phyloP scores from a whole-genome alignment of 2,113 vertebrate genomes.

The Equus quagga region DNA sequence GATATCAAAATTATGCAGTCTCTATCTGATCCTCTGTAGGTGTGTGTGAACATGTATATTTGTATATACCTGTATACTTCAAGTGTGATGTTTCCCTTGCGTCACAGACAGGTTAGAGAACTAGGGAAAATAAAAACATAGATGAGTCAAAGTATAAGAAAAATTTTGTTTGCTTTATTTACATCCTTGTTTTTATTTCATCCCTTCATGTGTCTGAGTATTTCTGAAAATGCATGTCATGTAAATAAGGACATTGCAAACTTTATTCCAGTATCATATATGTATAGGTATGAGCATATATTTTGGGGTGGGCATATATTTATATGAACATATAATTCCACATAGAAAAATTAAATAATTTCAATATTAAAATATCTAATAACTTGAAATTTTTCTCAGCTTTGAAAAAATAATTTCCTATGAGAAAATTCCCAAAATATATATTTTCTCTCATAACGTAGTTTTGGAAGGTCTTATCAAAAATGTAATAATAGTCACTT shows the following conservation, averaged over 20 bases:
- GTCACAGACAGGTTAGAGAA: neutral
- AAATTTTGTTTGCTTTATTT: neutral
- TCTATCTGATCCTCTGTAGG: neutral
- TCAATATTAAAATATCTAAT: constrained; percentile 14
- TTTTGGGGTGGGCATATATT: neutral
- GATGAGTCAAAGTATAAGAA: neutral
- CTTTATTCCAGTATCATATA: neutral
- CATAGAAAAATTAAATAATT: neutral
- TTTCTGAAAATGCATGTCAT: neutral
- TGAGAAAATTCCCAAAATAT: neutral
- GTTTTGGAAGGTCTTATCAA: neutral
- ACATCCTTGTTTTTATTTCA: neutral
- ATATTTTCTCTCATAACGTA: neutral
- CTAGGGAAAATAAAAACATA: neutral
- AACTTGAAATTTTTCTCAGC: neutral
- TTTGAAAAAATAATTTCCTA: neutral
- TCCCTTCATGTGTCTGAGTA: neutral
- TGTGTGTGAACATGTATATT: neutral
- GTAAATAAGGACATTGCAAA: neutral
- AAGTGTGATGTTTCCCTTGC: neutral
- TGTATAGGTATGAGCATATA: neutral
- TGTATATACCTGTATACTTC: neutral
- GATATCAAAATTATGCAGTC: neutral
- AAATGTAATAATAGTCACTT: neutral
- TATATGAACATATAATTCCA: neutral